Conservation (phyloP, 2,888 invertebrate genomes). For the Ellobium chinense region DNA sequence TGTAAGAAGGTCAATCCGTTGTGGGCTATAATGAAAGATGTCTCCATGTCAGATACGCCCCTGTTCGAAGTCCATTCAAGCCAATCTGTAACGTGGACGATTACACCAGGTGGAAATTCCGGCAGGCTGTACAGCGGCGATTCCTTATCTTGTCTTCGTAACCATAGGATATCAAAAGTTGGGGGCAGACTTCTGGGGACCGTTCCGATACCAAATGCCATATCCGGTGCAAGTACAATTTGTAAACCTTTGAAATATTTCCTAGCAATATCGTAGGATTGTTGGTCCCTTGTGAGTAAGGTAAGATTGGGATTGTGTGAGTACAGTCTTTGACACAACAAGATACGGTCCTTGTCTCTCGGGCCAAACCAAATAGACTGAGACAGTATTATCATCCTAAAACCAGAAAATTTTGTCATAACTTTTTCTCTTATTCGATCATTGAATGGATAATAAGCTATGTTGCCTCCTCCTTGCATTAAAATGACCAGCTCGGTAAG, state of each 20-base stretch:
- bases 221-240: conserved; percentile 19
- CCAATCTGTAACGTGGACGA: neutral
- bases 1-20: conserved; percentile 45
- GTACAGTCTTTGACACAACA: neutral
- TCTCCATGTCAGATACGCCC: neutral
- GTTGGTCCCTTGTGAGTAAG: neutral
- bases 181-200: conserved; percentile 47
- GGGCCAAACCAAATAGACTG: conserved; percentile 34
- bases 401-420: conserved; percentile 10
- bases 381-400: conserved; percentile 34
- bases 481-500: conserved; percentile 37
- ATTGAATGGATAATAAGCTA: conserved; percentile 27
- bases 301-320: conserved; percentile 4
- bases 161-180: conserved; percentile 51
- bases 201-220: conserved; percentile 48
- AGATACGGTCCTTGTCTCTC: neutral
- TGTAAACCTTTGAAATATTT: neutral
- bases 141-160: neutral
- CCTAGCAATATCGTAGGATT: no score
- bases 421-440: conserved; percentile 19
- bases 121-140: neutral
- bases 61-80: conserved; percentile 17
- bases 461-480: conserved; percentile 50
- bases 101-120: neutral
- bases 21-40: neutral